Evolutionary conservation across 64 coral and sea anemone species (phyloP).

Genomic region (Montipora capricornis): DNA sequence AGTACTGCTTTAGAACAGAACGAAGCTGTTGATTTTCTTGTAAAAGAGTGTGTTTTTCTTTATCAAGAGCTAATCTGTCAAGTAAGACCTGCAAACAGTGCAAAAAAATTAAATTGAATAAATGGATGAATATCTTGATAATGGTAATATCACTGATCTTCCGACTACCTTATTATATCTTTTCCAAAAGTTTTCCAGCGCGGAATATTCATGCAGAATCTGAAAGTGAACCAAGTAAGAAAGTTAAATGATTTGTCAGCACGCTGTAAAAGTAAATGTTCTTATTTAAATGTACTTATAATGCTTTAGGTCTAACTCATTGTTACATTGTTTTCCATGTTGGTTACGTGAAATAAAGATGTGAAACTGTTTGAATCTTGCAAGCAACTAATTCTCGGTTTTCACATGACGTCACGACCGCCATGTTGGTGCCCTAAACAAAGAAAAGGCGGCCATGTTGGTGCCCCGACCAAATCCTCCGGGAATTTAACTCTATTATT

Average conservation of each 20-base stretch:
- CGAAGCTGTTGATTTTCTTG: slow-evolving; percentile 98
- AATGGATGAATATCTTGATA: neutral
- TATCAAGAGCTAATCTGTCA: slow-evolving; percentile 96
- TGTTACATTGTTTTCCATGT: too few relatives aligned
- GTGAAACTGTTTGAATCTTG: too few relatives aligned
- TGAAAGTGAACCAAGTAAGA: slow-evolving; percentile 21
- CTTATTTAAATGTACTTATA: too few relatives aligned
- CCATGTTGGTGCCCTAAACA: too few relatives aligned
- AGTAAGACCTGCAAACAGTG: slow-evolving; percentile 81
- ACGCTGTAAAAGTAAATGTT: neutral
- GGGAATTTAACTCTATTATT: too few relatives aligned
- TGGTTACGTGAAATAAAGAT: too few relatives aligned
- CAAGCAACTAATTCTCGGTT: too few relatives aligned
- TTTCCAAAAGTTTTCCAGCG: slow-evolving; percentile 99
- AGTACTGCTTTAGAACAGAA: slow-evolving; percentile 95
- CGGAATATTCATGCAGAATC: slow-evolving; percentile 94
- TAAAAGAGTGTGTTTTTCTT: slow-evolving; percentile 92
- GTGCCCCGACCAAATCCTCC: too few relatives aligned
- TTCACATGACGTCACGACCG: too few relatives aligned
- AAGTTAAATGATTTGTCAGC: neutral
- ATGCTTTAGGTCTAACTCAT: too few relatives aligned
- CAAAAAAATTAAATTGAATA: neutral
- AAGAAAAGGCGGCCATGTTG: too few relatives aligned
- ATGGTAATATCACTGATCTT: neutral
- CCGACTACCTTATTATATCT: slow-evolving; percentile 89